phyloP scores from a whole-genome alignment of 2,113 vertebrate species.

The Ramphastos sulfuratus region DNA sequence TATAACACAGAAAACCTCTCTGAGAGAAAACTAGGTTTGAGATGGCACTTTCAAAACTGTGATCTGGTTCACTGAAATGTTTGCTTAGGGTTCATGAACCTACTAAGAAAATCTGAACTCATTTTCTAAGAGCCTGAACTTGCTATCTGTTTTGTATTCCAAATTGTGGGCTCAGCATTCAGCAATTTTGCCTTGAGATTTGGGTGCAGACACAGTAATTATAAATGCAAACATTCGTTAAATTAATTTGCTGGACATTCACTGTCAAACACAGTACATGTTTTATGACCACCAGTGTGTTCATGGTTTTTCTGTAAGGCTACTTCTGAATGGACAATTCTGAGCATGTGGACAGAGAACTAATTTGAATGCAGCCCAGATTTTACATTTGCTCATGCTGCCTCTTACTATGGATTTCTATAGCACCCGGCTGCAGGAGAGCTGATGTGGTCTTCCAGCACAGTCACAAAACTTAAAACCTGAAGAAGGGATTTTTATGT shows the following conservation, averaged over 20 bases:
- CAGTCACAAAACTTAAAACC: not conserved
- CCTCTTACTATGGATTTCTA: not conserved
- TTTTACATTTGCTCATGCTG: accelerated
- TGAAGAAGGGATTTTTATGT: not conserved
- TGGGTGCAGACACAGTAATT: not conserved
- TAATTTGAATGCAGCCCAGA: not conserved
- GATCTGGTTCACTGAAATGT: not conserved
- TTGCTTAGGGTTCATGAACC: not conserved
- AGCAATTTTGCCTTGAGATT: not conserved
- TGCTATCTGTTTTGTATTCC: not conserved
- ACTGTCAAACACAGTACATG: not conserved
- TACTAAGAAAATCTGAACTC: not conserved
- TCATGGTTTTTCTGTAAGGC: not conserved
- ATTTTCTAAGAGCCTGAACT: not conserved
- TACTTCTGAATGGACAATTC: not conserved
- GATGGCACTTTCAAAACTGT: not conserved
- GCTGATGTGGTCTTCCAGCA: not conserved
- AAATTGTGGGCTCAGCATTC: accelerated
- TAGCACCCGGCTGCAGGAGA: not conserved
- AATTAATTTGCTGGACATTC: not conserved
- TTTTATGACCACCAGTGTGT: not conserved
- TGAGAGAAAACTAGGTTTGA: not conserved
- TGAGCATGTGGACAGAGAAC: accelerated
- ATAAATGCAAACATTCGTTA: not conserved
- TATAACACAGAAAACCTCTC: not conserved